Base-by-base conservation (phyloP, 2,888 invertebrate species). In the Fragum whitleyi region DNA sequence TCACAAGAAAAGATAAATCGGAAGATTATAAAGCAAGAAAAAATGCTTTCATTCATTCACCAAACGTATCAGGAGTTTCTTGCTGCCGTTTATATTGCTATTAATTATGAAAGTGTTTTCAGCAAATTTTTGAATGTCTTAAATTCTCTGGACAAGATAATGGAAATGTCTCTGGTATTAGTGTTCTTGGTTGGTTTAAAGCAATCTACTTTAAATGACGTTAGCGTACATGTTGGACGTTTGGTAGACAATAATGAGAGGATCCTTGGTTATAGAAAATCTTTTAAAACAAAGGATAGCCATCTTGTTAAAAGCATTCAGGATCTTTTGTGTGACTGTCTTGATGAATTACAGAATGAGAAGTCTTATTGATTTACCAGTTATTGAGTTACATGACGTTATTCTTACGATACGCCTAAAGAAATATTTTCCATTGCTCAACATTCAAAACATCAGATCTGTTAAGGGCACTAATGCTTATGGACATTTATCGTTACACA, bases 31-130 rank as follows among this genome's bases (percentile, higher is more conserved):
- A 6, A 21, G n/a, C 26, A 29, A 32, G 26, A 29, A 32, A 70
- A 70, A 32, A 55, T 19, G 5, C n/a, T 70, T 9, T 53, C 29
- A 5, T 70, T 70, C 28, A 3, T 70, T 19, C 70, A 70, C 53
- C 53, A 70, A 32, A 53, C 70, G 26, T 55, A 26, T 53, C 70
- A 70, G n/a, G 70, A 70, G 21, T 70, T 53, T 32, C 28, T 70
- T 32, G 32, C 70, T 5, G 70, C 70, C 14, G 7, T 70, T 2
- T 55, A 32, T 53, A 9, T 55, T n/a, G 47, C 70, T 16, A 32
- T 39, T 39, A n/a, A 29, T 11, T 1, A 29, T 7, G 62, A 16
- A n/a, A n/a, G n/a, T 19, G 29, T 19, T 7, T 51, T n/a, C 51
- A 51, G 5, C 16, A 7, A 32, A 28, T 6, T 62, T 1, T 16